A percentile compares a stretch with the other conserved stretches of the same genome.
Conservation (phyloP, 2,888 invertebrate species). For the Ichneumon xanthorius region DNA sequence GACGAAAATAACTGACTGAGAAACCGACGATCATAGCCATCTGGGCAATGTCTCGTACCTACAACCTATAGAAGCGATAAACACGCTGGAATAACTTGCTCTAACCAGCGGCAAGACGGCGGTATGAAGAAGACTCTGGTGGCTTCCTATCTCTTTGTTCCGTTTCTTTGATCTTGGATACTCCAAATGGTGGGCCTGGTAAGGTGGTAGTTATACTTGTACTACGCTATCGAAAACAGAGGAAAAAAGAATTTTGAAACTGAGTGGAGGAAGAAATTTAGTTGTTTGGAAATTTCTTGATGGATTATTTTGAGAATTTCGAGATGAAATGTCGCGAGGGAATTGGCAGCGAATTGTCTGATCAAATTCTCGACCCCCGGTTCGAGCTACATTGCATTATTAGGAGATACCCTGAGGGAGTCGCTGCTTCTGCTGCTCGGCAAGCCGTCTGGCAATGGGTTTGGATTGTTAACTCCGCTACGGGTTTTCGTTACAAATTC, state of each 20-base stretch:
- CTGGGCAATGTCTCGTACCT: constrained; percentile 81
- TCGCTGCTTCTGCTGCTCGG: constrained; percentile 27
- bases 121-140: constrained; percentile 39
- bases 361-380: constrained; percentile 14
- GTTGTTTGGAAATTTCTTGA: background rate
- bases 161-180: constrained; percentile 78
- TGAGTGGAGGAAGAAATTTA: background rate
- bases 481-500: constrained; percentile 76
- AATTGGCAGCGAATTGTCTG: background rate
- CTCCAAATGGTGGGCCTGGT: constrained; percentile 19
- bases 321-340: background rate
- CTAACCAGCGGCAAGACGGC: constrained; percentile 29
- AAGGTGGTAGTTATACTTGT: background rate
- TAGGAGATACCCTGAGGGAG: constrained; percentile 46
- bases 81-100: constrained; percentile 35
- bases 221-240: constrained; percentile 20
- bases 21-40: constrained; percentile 75
- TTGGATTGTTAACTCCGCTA: constrained; percentile 68
- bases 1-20: constrained; percentile 78
- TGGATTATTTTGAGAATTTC: background rate
- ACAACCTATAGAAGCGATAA: constrained; percentile 75
- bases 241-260: background rate
- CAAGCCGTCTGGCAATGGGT: constrained; percentile 31
- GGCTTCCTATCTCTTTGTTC: constrained; percentile 71
- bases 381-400: constrained; percentile 6